Percentiles rank a stretch among this genome's conserved stretches.
phyloP scores from a whole-genome alignment of 2,888 invertebrate genomes.

The Heliconius aoede region DNA sequence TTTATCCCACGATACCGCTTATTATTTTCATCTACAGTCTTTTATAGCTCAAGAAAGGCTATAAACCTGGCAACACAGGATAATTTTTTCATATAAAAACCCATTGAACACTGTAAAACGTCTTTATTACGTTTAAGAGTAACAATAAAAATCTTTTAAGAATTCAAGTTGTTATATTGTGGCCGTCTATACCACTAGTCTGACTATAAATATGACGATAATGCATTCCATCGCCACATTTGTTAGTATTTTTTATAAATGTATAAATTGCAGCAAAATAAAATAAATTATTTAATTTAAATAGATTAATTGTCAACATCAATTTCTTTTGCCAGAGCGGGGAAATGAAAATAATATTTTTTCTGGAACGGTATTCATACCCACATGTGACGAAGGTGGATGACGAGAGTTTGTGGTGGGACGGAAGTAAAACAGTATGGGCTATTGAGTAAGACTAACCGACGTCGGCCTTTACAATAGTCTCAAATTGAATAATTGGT shows the following conservation, averaged over 20 bases:
- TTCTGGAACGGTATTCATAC: background rate
- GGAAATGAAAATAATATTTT: background rate
- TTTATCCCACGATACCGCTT: constrained; percentile 49
- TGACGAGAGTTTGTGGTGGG: no score
- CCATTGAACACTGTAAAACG: constrained; percentile 33
- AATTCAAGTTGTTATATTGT: background rate
- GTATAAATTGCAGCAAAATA: background rate
- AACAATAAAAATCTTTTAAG: constrained; percentile 43
- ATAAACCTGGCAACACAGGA: constrained; percentile 54
- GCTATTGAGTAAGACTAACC: no score
- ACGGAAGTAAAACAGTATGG: no score
- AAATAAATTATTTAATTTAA: background rate
- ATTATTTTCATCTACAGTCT: constrained; percentile 56
- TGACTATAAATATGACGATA: background rate
- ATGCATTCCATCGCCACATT: background rate
- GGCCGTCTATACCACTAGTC: background rate
- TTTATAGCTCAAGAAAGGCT: constrained; percentile 56
- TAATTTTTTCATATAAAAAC: constrained; percentile 57
- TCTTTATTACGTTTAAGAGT: constrained; percentile 54
- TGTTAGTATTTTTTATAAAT: background rate
- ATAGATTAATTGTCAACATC: no score
- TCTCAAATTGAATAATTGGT: no score
- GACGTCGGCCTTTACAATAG: no score
- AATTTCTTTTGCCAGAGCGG: background rate
- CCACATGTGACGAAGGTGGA: no score